Base-by-base conservation (phyloP, 2,888 invertebrate genomes). In the Hydriomena furcata region DNA sequence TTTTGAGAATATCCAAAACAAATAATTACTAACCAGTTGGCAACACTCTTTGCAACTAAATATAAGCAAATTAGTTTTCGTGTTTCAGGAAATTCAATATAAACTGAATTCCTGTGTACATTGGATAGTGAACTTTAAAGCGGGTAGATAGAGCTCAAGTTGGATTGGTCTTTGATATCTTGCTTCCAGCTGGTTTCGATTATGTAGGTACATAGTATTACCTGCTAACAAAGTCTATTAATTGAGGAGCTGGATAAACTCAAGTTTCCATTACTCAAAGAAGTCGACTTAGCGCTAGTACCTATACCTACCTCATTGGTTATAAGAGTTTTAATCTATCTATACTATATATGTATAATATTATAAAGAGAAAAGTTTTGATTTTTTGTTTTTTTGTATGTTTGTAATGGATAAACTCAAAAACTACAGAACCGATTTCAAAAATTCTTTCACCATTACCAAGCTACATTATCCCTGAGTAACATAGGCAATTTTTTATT, bases 221-320 rank as follows among this genome's bases (percentile, higher is more conserved):
- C 30, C 46, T 34, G 37, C 49, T 51, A 41, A 46, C 38, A 37
- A 37, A 30, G 42, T 24, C 12, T 30, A 43, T 36, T 52, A 58
- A 58, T 52, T 50, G 43, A 36, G 25, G 24, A 36, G 48, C 10
- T 35, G 8, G 7, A 13, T 2, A 10, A 27, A n/a, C 24, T 24
- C 20, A 17, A n/a, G 8, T 30, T 24, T 41, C n/a, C 31, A 30
- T 41, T 28, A 28, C 20, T 23, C 20, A 41, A 25, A 8, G 12
- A 24, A 23, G n/a, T 4, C 8, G n/a, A 23, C 7, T 7, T 25
- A 10, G 1, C 28, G 24, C 11, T 1, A 23, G 6, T 23, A 11
- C 24, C 17, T 17, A 17, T n/a, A n/a, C n/a, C n/a, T n/a, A n/a
- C n/a, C n/a, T n/a, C n/a, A n/a, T n/a, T n/a, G n/a, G n/a, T n/a